Percentiles rank a stretch among this genome's conserved stretches.
phyloP scores from a whole-genome alignment of 2,113 vertebrate species.

The Naja naja region DNA sequence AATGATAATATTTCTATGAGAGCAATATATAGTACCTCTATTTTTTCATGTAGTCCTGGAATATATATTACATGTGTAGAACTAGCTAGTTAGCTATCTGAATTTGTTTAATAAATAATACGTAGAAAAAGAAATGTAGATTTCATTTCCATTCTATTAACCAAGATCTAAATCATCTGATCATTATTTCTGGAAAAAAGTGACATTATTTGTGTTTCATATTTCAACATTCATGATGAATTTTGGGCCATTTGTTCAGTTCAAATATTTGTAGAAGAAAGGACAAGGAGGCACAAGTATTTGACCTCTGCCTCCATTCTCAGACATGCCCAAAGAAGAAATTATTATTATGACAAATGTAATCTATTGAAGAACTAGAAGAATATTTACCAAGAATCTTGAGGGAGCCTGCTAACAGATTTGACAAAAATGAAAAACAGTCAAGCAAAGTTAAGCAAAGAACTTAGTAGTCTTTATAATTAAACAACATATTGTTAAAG shows the following conservation, averaged over 20 bases:
- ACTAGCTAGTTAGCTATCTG: not conserved
- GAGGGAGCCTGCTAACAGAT: slow-evolving; percentile 17
- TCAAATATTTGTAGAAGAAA: not conserved
- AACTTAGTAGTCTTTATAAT: slow-evolving; percentile 18
- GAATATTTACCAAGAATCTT: slow-evolving; percentile 15
- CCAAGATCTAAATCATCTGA: not conserved
- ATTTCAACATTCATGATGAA: not conserved
- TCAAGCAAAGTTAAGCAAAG: slow-evolving; percentile 35
- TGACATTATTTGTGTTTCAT: not conserved
- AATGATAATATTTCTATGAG: not conserved
- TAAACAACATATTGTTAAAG: not conserved
- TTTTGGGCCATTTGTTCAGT: not conserved
- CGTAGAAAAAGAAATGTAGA: not conserved
- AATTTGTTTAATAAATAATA: not conserved
- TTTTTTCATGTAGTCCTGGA: not conserved
- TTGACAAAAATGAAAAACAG: slow-evolving; percentile 21
- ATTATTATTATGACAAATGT: not conserved
- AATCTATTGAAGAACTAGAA: not conserved
- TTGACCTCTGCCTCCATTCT: not conserved
- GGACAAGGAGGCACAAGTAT: not conserved
- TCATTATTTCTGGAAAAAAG: not conserved
- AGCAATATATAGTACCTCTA: not conserved
- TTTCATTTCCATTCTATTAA: not conserved
- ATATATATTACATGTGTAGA: not conserved
- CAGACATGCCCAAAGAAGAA: not conserved